Base-by-base conservation (phyloP, 2,113 vertebrate species). In the Theristicus caerulescens region DNA sequence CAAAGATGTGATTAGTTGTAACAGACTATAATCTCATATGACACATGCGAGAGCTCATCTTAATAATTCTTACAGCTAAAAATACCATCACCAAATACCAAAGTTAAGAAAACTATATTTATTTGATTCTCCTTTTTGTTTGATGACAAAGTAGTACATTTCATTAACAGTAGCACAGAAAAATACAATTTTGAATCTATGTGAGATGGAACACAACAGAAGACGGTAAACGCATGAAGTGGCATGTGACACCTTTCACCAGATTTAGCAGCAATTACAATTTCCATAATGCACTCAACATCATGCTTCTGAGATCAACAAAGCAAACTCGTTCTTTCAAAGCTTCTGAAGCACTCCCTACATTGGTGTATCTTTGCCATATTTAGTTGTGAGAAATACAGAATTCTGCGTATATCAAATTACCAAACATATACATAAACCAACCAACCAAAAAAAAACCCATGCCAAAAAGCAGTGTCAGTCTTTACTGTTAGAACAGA, bases 51-150 rank as follows among this genome's bases (percentile, higher is more conserved):
- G 49, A 84, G 14, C 22, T 65, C 26, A 57, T 52, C 27, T 61
- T 69, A 87, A 5, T 70, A 66, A 66, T 66, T 73, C 49, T 55
- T 80, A 86, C 16, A 82, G 55, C 34, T 69, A 55, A 74, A 94
- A 94, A 72, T 38, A 94, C 0, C 6, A 85, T 82, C 46, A 73
- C 21, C 70, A 84, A 81, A 87, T 81, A 84, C 69, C 69, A 61
- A 81, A 66, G 31, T 69, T 96, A 88, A 47, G 78, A 95, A 97
- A 97, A 93, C 62, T 71, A 3, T 55, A 57, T 97, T 97, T 97
- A 96, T 97, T 97, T 85, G 32, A 82, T 54, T 95, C 38, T 92
- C 51, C 82, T 70, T 93, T 81, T 66, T 66, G 26, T 69, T 51
- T 40, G 58, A 84, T 79, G 62, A 81, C 29, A 40, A 61, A 88